These are phyloP conservation scores for Leucania comma DNA, from an alignment of 2,888 invertebrate genomes.

Conservation along the genomic window DNA sequence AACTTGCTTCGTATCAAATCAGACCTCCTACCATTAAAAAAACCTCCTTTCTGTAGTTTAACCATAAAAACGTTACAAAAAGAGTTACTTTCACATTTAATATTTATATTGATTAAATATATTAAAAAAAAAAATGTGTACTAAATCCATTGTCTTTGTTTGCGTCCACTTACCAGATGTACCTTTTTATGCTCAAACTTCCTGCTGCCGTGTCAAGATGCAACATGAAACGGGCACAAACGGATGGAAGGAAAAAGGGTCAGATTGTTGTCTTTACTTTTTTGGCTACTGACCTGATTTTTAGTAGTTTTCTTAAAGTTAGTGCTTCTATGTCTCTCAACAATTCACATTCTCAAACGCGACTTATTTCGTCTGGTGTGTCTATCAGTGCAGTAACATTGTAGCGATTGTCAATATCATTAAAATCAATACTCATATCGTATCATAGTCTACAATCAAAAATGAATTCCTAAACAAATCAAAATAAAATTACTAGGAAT, in stretches of 20 bases:
- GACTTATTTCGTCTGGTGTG: neutral
- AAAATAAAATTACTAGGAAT: constrained; percentile 68
- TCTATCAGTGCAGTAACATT: neutral
- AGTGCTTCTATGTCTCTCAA: neutral
- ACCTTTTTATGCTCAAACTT: constrained; percentile 32
- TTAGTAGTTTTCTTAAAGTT: neutral
- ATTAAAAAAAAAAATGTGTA: neutral
- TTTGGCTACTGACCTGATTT: constrained; percentile 46
- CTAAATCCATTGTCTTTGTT: neutral
- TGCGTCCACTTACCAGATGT: constrained; percentile 17
- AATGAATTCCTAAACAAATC: constrained; percentile 42
- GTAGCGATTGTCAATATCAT: neutral
- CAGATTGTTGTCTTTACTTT: constrained; percentile 28
- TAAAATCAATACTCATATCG: neutral
- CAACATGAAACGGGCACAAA: constrained; percentile 50
- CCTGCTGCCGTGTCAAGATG: constrained; percentile 47
- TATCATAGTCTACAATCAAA: constrained; percentile 3
- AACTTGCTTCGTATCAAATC: too few species aligned
- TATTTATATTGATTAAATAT: neutral
- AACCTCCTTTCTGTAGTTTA: too few species aligned
- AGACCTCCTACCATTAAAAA: too few species aligned
- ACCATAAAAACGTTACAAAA: too few species aligned
- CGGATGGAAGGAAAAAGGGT: constrained; percentile 40
- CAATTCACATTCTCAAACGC: too few species aligned
- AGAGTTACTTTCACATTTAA: too few species aligned